Base-by-base conservation (phyloP, 1,140 invertebrate species). In the Atta texana region DNA sequence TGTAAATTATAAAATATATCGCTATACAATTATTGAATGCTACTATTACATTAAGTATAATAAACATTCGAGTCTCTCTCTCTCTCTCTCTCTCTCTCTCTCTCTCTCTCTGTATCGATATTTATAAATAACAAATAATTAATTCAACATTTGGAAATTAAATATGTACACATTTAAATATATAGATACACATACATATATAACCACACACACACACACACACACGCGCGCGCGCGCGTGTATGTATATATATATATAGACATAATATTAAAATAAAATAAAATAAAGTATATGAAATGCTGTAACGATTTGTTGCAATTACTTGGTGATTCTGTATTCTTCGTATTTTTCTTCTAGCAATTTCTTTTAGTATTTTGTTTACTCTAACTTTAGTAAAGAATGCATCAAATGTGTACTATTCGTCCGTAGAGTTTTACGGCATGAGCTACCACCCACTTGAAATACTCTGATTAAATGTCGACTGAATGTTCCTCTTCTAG, bases 391-490 rank as follows among this genome's bases (percentile, higher is more conserved):
- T 55, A 31, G 85, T 85, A 88, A 91, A 91, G 90, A 91, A 91
- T 89, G 89, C 81, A 90, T 91, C 82, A 88, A 91, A 89, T 91
- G 90, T 91, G 87, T 90, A 88, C 87, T 76, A 90, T 84, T 59
- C 90, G 89, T 90, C 90, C 90, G 82, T 74, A 87, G 89, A 90
- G 89, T 88, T 88, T 91, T 90, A 90, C 77, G 84, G 86, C 81
- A 80, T 85, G 78, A 87, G 84, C 82, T 78, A 86, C 86, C 59
- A 51, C 51, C 39, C 64, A 49, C 76, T 85, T 85, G 81, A 90
- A 90, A 87, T 88, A 88, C 75, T 88, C 81, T 88, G 89, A 90
- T 90, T 90, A 90, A 90, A 90, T 66, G 88, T 72, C 88, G 64
- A 53, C 63, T 51, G 66, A 85, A 90, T 75, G 44, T 53, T 66